These are phyloP conservation scores for Macrotis lagotis DNA, from an alignment of 2,113 vertebrate genomes.

Conservation along the genomic window DNA sequence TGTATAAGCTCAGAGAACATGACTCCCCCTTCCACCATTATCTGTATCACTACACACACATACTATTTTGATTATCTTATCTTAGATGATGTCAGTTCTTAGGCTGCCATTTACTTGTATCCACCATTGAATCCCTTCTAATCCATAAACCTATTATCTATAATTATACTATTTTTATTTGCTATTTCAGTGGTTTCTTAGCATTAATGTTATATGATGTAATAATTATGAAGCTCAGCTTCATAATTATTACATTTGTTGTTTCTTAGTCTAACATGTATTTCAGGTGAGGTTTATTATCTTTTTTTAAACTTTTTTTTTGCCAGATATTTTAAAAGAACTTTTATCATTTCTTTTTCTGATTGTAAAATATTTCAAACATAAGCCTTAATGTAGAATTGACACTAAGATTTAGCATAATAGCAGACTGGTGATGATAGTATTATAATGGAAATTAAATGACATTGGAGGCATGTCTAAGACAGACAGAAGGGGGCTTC, in stretches of 20 bases:
- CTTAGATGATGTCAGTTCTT: neutral
- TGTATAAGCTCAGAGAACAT: neutral
- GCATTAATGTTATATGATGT: neutral
- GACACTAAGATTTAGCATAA: neutral
- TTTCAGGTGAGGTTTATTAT: neutral
- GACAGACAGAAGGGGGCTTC: neutral
- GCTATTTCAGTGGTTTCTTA: neutral
- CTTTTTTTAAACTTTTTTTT: neutral
- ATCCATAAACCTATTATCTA: neutral
- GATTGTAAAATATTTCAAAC: neutral
- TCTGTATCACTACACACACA: too few relatives aligned
- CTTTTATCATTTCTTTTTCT: neutral
- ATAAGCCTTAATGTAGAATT: neutral
- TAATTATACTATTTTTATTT: neutral
- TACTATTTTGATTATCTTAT: neutral
- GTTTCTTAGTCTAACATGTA: neutral
- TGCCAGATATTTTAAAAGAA: neutral
- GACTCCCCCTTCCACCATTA: neutral
- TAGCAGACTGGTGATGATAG: neutral
- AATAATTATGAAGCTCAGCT: neutral
- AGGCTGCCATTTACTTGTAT: neutral
- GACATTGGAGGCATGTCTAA: neutral
- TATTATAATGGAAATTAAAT: neutral
- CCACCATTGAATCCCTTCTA: neutral
- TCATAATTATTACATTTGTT: neutral